Percentiles rank a stretch among this genome's conserved stretches.
Conservation (phyloP, 2,797 vertebrate species). For the Tenualosa thibaudeaui region DNA sequence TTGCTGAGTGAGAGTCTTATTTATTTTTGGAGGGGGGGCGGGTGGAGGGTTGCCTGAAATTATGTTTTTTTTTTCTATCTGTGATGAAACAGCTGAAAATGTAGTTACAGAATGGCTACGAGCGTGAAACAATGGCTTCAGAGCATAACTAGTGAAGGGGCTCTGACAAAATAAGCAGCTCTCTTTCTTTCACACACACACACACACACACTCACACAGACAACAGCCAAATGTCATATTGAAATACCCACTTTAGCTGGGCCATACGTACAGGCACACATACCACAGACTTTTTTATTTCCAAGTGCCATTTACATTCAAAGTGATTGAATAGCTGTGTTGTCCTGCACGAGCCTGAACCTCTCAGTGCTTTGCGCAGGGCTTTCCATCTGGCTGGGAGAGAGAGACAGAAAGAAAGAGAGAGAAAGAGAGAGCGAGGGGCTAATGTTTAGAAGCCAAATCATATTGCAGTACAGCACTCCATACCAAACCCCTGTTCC, state of each 20-base stretch:
- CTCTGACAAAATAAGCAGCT: background rate
- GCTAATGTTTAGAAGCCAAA: background rate
- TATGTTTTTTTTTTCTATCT: conserved; percentile 35
- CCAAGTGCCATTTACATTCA: background rate
- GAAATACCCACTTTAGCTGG: background rate
- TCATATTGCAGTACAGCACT: background rate
- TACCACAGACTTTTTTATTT: conserved; percentile 20
- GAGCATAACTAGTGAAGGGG: background rate
- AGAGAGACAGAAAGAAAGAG: conserved; percentile 29
- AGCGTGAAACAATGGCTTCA: conserved; percentile 68
- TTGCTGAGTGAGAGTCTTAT: conserved; percentile 46
- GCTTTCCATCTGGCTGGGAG: conserved; percentile 21
- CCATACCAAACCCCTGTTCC: background rate
- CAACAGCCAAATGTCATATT: too few relatives aligned
- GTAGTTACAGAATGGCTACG: conserved; percentile 71
- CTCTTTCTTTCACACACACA: background rate
- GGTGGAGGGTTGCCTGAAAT: background rate
- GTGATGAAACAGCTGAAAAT: conserved; percentile 66
- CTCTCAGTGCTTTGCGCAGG: background rate
- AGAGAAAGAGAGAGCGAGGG: background rate
- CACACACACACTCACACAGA: background rate
- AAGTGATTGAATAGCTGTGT: conserved; percentile 3
- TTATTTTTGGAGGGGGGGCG: conserved; percentile 33
- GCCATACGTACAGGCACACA: conserved; percentile 1
- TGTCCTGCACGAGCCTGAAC: background rate